Evolutionary conservation across 2,888 invertebrate genomes (phyloP).

Genomic region (Oscheius onirici): DNA sequence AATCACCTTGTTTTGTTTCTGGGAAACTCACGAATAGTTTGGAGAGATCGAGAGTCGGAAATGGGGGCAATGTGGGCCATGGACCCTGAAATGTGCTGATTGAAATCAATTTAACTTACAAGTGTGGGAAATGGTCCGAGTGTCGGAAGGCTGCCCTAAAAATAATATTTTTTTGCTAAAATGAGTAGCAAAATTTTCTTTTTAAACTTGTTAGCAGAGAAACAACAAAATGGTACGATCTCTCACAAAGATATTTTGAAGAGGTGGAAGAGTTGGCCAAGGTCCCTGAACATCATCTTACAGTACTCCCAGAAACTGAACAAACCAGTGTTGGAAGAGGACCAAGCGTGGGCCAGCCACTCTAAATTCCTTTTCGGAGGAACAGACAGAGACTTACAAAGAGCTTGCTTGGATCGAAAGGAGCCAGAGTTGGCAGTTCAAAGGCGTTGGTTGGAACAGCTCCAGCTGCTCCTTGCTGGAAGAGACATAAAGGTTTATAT

Average conservation of each 20-base stretch:
- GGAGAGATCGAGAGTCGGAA: neutral
- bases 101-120: neutral
- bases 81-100: neutral
- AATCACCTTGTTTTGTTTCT: neutral
- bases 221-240: too few species aligned
- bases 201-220: too few species aligned
- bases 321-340: conserved; percentile 12
- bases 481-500: neutral
- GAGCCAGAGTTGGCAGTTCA: conserved; percentile 18
- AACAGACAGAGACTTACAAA: conserved; percentile 1
- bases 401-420: conserved; percentile 10
- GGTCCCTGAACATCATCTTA: neutral
- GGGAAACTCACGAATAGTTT: neutral
- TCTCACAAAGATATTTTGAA: conserved; percentile 5
- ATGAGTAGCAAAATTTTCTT: too few species aligned
- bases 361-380: neutral
- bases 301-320: neutral
- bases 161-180: too few species aligned
- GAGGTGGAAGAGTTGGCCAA: conserved; percentile 20
- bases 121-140: conserved; percentile 12
- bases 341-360: neutral
- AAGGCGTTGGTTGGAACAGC: neutral
- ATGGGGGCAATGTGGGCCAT: neutral
- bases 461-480: conserved; percentile 23
- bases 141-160: conserved; percentile 11